Percentiles rank a stretch among this genome's conserved stretches.
phyloP scores from a whole-genome alignment of 2,888 invertebrate genomes.

The Drosophila mimetica region DNA sequence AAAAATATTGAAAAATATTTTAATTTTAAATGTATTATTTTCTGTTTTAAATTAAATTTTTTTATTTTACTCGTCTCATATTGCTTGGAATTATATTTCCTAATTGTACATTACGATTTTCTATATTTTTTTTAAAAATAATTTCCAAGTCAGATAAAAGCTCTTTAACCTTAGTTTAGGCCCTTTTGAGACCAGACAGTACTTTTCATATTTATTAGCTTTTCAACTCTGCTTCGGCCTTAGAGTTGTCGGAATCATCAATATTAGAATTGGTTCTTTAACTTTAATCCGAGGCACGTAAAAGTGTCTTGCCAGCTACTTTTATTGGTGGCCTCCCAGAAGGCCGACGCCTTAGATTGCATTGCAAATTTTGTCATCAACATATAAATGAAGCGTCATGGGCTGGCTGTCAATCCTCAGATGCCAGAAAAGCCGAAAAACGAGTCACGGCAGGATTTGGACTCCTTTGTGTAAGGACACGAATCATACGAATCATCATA shows the following conservation, averaged over 20 bases:
- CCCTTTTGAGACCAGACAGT: not conserved
- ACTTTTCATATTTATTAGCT: not conserved
- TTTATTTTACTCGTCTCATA: too few relatives aligned
- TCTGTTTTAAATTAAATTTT: too few relatives aligned
- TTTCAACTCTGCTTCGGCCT: too few relatives aligned
- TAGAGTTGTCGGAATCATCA: not conserved
- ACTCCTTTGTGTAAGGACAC: constrained; percentile 34
- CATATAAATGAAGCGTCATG: constrained; percentile 72
- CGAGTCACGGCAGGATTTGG: constrained; percentile 30
- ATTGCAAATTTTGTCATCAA: constrained; percentile 78
- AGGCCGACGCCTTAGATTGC: constrained; percentile 67
- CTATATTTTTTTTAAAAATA: not conserved
- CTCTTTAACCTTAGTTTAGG: not conserved
- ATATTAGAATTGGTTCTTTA: constrained; percentile 17
- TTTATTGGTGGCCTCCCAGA: constrained; percentile 52
- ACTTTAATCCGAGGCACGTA: constrained; percentile 21
- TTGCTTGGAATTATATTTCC: too few relatives aligned
- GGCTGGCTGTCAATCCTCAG: constrained; percentile 28
- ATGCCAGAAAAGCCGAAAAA: constrained; percentile 12
- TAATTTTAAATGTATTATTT: too few relatives aligned
- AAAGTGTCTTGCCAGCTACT: constrained; percentile 16
- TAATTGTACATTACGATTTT: too few relatives aligned
- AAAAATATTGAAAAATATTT: too few relatives aligned
- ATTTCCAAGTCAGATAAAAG: not conserved
- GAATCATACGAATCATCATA: constrained; percentile 10